Conservation (phyloP, 2,113 vertebrate genomes). For the Salminus brasiliensis region DNA sequence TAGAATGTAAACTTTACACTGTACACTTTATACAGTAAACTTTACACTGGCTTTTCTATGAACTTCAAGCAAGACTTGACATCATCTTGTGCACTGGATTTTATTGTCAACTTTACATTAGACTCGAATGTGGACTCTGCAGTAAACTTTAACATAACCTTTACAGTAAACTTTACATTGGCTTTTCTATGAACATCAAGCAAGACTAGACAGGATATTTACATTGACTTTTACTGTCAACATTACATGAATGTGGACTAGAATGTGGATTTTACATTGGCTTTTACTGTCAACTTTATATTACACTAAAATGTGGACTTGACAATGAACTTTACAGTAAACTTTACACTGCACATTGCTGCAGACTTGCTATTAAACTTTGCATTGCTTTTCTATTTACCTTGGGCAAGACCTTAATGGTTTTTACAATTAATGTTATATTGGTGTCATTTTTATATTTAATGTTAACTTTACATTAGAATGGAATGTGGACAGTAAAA, state of each 20-base stretch:
- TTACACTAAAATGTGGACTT: background rate
- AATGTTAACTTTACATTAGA: background rate
- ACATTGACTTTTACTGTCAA: background rate
- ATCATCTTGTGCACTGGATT: too few species aligned
- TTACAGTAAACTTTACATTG: background rate
- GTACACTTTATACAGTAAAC: background rate
- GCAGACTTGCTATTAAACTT: too few species aligned
- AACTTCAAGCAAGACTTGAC: too few species aligned
- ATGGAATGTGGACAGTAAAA: background rate
- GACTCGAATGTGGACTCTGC: background rate
- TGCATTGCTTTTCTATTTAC: too few species aligned
- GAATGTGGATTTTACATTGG: background rate
- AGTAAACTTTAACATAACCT: background rate
- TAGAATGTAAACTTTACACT: too few species aligned
- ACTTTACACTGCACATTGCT: background rate
- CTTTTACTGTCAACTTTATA: background rate
- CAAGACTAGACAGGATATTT: background rate
- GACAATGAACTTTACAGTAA: background rate
- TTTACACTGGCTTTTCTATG: background rate
- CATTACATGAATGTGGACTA: background rate
- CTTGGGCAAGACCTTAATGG: too few species aligned
- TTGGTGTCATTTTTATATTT: too few species aligned
- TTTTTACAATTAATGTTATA: too few species aligned
- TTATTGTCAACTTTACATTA: background rate
- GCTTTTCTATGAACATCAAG: background rate